Percentiles rank a stretch among this genome's conserved stretches.
These are phyloP conservation scores for Leucopsar rothschildi DNA, from an alignment of 2,113 vertebrate genomes.

Conservation along the genomic window DNA sequence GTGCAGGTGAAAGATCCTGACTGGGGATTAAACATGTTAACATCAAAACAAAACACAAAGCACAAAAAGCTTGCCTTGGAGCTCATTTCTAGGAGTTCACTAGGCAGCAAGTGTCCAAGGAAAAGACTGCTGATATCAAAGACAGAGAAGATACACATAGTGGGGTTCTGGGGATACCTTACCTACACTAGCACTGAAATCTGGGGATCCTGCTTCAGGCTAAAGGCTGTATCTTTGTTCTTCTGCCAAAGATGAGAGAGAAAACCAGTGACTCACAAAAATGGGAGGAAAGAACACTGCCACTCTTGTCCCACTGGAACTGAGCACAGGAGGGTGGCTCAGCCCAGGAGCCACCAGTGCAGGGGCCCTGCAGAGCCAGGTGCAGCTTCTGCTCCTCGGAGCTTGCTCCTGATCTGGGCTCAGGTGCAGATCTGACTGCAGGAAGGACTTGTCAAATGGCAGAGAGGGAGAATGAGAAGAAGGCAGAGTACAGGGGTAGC, in stretches of 20 bases:
- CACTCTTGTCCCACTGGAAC: not conserved
- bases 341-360: accelerated
- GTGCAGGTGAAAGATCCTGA: not conserved
- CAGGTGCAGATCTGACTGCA: not conserved
- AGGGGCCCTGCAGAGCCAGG: not conserved
- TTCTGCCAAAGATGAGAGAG: not conserved
- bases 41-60: not conserved
- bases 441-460: not conserved
- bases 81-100: not conserved
- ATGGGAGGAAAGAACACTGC: not conserved
- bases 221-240: not conserved
- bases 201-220: not conserved
- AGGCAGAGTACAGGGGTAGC: not conserved
- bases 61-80: not conserved
- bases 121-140: not conserved
- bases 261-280: not conserved
- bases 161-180: not conserved
- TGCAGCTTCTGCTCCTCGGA: not conserved
- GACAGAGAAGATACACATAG: not conserved
- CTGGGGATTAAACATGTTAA: not conserved
- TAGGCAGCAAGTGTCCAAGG: not conserved
- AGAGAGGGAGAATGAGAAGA: not conserved
- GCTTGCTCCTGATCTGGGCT: not conserved
- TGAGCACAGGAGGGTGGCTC: not conserved
- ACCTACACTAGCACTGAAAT: not conserved